Percentiles rank a stretch among this genome's conserved stretches.
These are phyloP conservation scores for Epinephelus coioides DNA, from an alignment of 2,797 vertebrate genomes.

Conservation along the genomic window DNA sequence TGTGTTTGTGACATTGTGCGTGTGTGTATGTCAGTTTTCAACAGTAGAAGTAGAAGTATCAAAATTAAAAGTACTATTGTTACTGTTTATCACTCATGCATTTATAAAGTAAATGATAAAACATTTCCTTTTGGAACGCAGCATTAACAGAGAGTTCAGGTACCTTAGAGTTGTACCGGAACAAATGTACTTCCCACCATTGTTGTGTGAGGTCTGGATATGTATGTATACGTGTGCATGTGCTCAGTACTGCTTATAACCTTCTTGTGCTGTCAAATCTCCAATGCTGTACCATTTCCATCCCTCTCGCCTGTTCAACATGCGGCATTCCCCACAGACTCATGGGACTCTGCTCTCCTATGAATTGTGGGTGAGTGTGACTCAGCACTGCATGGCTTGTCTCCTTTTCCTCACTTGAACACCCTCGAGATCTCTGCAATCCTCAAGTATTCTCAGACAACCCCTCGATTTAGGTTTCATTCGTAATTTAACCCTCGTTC, in stretches of 20 bases:
- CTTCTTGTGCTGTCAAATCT: conserved; percentile 68
- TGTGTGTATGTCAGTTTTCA: neutral
- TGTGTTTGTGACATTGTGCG: conserved; percentile 5
- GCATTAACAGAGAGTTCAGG: neutral
- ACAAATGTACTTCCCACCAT: conserved; percentile 12
- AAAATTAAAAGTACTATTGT: neutral
- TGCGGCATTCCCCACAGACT: conserved; percentile 80
- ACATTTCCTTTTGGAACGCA: neutral
- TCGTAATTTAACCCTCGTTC: conserved; percentile 19
- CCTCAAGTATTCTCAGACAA: conserved; percentile 41
- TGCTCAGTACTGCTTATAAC: conserved; percentile 56
- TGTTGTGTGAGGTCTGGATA: conserved; percentile 1
- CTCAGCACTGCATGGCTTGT: conserved; percentile 74
- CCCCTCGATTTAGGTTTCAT: conserved; percentile 41
- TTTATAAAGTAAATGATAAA: neutral
- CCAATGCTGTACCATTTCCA: conserved; percentile 64
- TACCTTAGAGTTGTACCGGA: neutral
- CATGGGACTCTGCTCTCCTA: conserved; percentile 87
- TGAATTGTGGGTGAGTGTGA: conserved; percentile 88
- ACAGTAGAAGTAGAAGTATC: neutral
- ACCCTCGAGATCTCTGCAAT: conserved; percentile 27
- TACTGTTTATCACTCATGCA: neutral
- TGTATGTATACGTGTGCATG: conserved; percentile 20
- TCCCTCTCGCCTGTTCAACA: conserved; percentile 71
- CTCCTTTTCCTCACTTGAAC: conserved; percentile 48